Conservation (phyloP, 2,113 vertebrate genomes). For the Pheucticus melanocephalus region DNA sequence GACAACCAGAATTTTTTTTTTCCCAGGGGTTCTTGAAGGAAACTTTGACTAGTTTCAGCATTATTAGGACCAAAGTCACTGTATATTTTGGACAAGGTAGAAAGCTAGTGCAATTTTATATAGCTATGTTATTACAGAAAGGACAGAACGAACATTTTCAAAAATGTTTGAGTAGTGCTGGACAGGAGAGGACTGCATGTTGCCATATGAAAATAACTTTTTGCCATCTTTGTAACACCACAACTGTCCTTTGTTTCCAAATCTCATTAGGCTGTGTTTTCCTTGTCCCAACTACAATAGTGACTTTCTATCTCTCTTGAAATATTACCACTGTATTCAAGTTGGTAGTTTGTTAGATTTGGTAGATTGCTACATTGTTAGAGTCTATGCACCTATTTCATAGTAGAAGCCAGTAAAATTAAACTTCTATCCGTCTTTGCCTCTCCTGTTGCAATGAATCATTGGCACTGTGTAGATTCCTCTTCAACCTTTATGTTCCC, state of each 20-base stretch:
- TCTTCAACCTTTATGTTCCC: background rate
- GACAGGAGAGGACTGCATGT: background rate
- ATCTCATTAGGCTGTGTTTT: background rate
- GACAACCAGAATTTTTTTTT: background rate
- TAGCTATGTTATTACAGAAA: background rate
- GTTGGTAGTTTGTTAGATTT: background rate
- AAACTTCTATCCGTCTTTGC: background rate
- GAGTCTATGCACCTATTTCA: background rate
- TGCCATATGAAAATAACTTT: background rate
- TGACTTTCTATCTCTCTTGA: background rate
- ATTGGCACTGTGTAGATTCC: background rate
- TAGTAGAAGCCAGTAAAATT: background rate
- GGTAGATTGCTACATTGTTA: background rate
- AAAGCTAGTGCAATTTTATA: background rate
- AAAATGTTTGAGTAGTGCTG: background rate
- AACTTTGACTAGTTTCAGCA: background rate
- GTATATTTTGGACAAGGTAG: background rate
- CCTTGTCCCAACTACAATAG: accelerated
- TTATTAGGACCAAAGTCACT: background rate
- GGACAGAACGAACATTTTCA: background rate
- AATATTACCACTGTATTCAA: background rate
- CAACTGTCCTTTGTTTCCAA: background rate
- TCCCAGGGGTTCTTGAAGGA: background rate
- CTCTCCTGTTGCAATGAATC: accelerated
- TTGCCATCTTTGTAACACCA: background rate